These are phyloP conservation scores for Leuciscus idus DNA, from an alignment of 2,113 vertebrate genomes.

Conservation along the genomic window DNA sequence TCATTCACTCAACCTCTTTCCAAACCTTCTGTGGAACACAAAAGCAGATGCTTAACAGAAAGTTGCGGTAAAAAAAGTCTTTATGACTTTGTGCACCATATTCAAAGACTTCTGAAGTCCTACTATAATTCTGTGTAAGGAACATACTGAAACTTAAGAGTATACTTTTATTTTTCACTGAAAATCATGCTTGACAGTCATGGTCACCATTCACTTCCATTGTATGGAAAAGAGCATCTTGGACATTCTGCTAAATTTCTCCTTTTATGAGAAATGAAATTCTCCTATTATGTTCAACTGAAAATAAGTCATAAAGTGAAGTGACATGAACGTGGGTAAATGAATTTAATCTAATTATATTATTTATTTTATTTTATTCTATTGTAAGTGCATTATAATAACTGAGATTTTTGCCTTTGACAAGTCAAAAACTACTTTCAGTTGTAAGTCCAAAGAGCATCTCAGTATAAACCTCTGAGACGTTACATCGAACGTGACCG, in stretches of 20 bases:
- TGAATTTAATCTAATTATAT: background rate
- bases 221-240: background rate
- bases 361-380: background rate
- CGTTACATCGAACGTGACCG: no score
- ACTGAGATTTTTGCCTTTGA: background rate
- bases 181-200: background rate
- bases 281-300: no score
- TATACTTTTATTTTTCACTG: background rate
- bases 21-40: background rate
- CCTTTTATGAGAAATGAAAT: no score
- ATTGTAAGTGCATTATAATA: background rate
- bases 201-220: background rate
- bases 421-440: background rate
- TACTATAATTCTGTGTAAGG: background rate
- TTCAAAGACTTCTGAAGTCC: background rate
- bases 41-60: background rate
- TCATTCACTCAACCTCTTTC: background rate
- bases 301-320: background rate
- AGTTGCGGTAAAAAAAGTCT: background rate
- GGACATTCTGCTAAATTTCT: background rate
- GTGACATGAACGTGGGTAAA: background rate
- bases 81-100: background rate
- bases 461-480: no score
- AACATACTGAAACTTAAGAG: background rate
- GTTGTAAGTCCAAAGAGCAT: background rate